Base-by-base conservation (phyloP, 2,113 vertebrate species). In the Sorex araneus region DNA sequence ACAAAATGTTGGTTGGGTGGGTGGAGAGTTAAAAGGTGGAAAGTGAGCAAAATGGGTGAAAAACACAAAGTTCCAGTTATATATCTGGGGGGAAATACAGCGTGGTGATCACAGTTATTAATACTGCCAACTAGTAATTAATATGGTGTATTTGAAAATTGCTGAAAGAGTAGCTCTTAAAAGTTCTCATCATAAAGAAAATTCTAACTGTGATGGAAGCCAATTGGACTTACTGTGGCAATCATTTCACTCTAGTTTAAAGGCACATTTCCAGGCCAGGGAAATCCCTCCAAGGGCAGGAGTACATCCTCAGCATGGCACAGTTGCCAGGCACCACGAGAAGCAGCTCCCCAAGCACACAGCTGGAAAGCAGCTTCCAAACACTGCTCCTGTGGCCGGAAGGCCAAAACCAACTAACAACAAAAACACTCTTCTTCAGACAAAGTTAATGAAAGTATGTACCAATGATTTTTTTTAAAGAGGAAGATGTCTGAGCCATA, bases 391-490 rank as follows among this genome's bases (percentile, higher is more conserved):
- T 50, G 47, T 50, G 47, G 10, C 47, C 47, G 7, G 40, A 50
- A 50, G 47, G 47, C 47, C 47, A 50, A 40, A 34, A 67, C 43
- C 81, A 40, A 28, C 4, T 43, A 87, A 60, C 45, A 82, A 77
- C 60, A 86, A 71, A 54, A 79, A 63, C 0, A 73, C 54, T 36
- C 60, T 30, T 15, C 82, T 64, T 73, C 25, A 63, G 32, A 84
- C 25, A 79, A 91, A 86, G 82, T 23, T 30, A 54, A 92, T 47
- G 11, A 92, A 95, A 63, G 83, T 21, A 90, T 19, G 54, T 73
- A 50, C 10, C 36, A 89, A 32, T 12, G 12, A 21, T 69, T 50
- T 50, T 50, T 50, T 50, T 63, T 91, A 28, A 50, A 63, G 32
- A 75, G 36, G 40, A 63, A 45, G 6, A 11, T 32, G n/a, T 27